phyloP scores from a whole-genome alignment of 1,140 invertebrate species.

The Drosophila azteca region DNA sequence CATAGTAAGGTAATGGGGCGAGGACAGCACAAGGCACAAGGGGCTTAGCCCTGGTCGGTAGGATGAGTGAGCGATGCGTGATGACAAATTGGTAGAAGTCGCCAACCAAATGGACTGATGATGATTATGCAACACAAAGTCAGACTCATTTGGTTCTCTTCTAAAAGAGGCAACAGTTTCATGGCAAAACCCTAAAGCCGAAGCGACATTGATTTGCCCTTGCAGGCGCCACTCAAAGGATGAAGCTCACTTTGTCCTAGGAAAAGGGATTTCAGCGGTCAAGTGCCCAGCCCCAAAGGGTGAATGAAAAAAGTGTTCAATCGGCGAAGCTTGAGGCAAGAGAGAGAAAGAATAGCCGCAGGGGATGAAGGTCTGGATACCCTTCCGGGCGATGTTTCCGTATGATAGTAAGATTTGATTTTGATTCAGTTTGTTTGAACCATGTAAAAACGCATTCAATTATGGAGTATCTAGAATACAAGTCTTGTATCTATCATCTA shows the following conservation, averaged over 20 bases:
- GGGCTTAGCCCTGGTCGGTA: conserved; percentile 22
- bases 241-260: not conserved
- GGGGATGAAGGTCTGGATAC: no score
- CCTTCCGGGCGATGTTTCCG: no score
- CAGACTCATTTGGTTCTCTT: not conserved
- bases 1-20: conserved; percentile 74
- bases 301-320: conserved; percentile 30
- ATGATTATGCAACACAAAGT: conserved; percentile 43
- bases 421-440: no score
- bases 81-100: conserved; percentile 50
- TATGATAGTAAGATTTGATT: no score
- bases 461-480: no score
- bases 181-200: conserved; percentile 3
- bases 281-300: conserved; percentile 29
- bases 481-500: no score
- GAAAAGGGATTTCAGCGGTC: conserved; percentile 11
- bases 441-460: no score
- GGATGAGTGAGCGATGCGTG: conserved; percentile 43
- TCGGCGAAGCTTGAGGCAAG: conserved; percentile 8
- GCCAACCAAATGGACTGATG: conserved; percentile 10
- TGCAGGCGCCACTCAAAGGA: not conserved
- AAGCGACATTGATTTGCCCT: conserved; percentile 45
- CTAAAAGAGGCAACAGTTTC: not conserved
- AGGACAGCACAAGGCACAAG: conserved; percentile 42
- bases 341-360: conserved; percentile 1